phyloP scores from a whole-genome alignment of 2,113 vertebrate genomes.

The Colinus virginianus region DNA sequence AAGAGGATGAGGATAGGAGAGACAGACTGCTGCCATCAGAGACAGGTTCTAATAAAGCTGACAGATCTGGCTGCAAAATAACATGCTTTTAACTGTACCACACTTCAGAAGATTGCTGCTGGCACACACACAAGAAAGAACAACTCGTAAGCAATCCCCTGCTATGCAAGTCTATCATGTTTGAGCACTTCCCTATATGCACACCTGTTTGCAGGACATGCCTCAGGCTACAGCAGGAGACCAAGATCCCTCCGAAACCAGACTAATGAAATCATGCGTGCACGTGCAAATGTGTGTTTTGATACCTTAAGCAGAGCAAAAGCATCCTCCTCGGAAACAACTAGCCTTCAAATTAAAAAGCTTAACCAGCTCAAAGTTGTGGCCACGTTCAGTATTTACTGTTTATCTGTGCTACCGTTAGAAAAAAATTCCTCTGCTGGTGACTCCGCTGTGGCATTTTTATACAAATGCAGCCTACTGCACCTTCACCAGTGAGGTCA shows the following conservation, averaged over 20 bases:
- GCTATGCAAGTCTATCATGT: background rate
- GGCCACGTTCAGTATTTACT: background rate
- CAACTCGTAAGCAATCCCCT: background rate
- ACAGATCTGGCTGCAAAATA: background rate
- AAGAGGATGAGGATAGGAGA: background rate
- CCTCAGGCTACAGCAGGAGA: background rate
- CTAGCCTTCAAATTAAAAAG: background rate
- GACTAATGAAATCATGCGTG: fast-evolving
- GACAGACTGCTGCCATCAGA: background rate
- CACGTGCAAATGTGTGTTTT: background rate
- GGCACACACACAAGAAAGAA: background rate
- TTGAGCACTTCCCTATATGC: background rate
- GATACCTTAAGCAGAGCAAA: background rate
- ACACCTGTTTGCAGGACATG: fast-evolving
- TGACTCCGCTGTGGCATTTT: fast-evolving
- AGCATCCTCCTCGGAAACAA: background rate
- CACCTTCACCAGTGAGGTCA: background rate
- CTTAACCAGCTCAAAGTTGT: background rate
- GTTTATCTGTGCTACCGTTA: background rate
- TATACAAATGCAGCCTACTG: fast-evolving
- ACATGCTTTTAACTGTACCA: background rate
- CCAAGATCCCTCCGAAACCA: background rate
- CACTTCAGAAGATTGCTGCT: background rate
- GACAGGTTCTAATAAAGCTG: background rate
- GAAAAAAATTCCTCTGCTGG: background rate